Evolutionary conservation across 2,797 vertebrate species (phyloP).

Genomic region (Mus minutoides): DNA sequence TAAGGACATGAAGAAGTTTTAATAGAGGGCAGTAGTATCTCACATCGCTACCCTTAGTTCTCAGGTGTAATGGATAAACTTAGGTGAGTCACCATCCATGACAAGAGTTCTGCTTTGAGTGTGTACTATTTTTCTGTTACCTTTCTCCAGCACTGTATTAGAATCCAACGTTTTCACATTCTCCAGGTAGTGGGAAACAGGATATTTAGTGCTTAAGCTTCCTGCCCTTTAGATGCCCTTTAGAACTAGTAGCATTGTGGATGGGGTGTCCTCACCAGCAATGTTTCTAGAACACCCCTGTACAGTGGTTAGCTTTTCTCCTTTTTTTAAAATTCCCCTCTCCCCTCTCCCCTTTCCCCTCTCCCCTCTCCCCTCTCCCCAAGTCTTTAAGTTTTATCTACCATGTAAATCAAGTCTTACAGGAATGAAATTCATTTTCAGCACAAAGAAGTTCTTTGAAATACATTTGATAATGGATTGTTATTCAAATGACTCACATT

Average conservation of each 20-base stretch:
- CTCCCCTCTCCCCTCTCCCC: no score
- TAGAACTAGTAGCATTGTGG: background rate
- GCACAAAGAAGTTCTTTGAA: conserved; percentile 21
- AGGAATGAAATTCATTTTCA: conserved; percentile 5
- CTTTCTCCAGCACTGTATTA: background rate
- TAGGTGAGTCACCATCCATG: background rate
- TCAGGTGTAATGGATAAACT: background rate
- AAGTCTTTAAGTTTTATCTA: background rate
- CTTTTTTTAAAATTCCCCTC: background rate
- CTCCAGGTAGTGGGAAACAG: background rate
- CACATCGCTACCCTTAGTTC: background rate
- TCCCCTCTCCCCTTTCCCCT: no score
- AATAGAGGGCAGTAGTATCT: background rate
- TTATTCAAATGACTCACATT: conserved; percentile 33
- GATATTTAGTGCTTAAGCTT: background rate
- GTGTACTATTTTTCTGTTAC: background rate
- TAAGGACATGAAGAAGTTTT: conserved; percentile 7
- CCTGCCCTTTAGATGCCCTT: background rate
- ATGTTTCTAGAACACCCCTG: background rate
- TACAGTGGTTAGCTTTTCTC: background rate
- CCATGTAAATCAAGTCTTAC: background rate
- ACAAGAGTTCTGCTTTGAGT: background rate
- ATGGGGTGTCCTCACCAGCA: background rate
- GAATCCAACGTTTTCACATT: background rate
- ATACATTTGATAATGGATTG: background rate